Conservation (phyloP, 1,140 invertebrate species). For the Popillia japonica region DNA sequence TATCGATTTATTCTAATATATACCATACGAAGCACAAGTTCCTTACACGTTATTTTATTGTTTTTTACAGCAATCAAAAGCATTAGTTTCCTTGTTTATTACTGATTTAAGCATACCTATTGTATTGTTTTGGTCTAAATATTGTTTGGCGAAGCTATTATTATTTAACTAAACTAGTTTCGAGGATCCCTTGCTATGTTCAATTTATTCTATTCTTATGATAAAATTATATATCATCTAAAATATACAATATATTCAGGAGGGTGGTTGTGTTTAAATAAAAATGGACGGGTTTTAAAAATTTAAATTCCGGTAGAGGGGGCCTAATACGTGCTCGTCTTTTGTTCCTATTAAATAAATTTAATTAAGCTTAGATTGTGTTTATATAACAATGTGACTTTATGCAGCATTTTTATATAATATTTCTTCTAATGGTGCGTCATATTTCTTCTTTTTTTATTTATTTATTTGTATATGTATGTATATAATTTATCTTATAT, state of each 20-base stretch:
- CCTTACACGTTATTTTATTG: constrained; percentile 35
- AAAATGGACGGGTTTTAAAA: constrained; percentile 1
- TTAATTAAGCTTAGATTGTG: constrained; percentile 48
- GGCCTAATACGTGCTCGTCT: no score
- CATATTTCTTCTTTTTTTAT: constrained; percentile 47
- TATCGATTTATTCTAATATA: not conserved
- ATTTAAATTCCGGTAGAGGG: not conserved
- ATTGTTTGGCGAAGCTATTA: not conserved
- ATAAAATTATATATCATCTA: not conserved
- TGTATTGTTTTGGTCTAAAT: not conserved
- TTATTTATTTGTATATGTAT: no score
- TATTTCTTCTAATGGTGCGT: constrained; percentile 48
- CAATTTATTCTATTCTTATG: constrained; percentile 1
- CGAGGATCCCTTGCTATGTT: not conserved
- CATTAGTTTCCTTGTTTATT: not conserved
- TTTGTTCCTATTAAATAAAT: no score
- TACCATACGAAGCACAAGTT: constrained; percentile 9
- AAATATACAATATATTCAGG: not conserved
- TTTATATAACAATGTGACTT: constrained; percentile 52
- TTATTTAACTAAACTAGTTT: not conserved
- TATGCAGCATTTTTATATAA: constrained; percentile 28
- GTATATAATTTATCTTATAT: constrained; percentile 38
- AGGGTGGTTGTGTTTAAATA: not conserved
- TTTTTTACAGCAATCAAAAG: constrained; percentile 33
- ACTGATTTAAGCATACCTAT: constrained; percentile 1